Evolutionary conservation across 2,888 invertebrate genomes (phyloP).

Genomic region (Parapristionchus giblindavisi): DNA sequence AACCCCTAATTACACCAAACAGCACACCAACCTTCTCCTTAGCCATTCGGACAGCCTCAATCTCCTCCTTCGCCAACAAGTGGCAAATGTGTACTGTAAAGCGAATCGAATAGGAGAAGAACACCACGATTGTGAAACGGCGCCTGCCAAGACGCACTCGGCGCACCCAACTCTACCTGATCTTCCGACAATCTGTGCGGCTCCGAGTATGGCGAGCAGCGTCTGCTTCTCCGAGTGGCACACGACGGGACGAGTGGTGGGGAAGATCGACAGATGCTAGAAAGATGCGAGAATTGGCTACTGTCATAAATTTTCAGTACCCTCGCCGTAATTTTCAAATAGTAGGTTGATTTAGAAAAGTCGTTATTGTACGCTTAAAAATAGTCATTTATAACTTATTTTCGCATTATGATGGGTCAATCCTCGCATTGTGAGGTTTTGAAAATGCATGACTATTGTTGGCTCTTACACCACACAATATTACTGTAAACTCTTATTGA

Average conservation of each 20-base stretch:
- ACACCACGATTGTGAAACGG: too few species aligned
- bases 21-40: slow-evolving; percentile 76
- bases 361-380: too few species aligned
- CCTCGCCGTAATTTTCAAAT: too few species aligned
- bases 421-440: too few species aligned
- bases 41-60: slow-evolving; percentile 85
- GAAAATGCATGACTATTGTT: too few species aligned
- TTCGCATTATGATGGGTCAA: too few species aligned
- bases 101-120: background rate
- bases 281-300: slow-evolving; percentile 43
- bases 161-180: slow-evolving; percentile 71
- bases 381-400: too few species aligned
- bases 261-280: slow-evolving; percentile 89
- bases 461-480: too few species aligned
- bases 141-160: background rate
- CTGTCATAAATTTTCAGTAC: background rate
- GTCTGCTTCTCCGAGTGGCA: slow-evolving; percentile 95
- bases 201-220: slow-evolving; percentile 89
- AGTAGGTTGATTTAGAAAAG: too few species aligned
- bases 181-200: slow-evolving; percentile 87
- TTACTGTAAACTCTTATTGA: too few species aligned
- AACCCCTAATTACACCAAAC: slow-evolving; percentile 22
- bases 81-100: slow-evolving; percentile 88
- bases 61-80: slow-evolving; percentile 94
- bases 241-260: slow-evolving; percentile 87